Base-by-base conservation (phyloP, 2,113 vertebrate species). In the Galemys pyrenaicus region DNA sequence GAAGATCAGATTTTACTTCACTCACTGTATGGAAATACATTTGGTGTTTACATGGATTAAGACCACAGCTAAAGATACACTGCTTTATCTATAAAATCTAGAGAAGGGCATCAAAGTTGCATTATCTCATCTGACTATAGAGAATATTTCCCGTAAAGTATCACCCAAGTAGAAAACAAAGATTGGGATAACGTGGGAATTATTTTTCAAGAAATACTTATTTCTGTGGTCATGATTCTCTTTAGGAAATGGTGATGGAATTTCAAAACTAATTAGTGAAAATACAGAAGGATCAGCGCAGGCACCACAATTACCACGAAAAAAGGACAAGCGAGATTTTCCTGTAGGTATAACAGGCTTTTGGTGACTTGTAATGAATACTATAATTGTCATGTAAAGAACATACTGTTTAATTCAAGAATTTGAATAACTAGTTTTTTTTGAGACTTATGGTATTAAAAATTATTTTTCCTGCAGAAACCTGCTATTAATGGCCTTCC, bases 401-500 rank as follows among this genome's bases (percentile, higher is more conserved):
- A 7, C 67, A 49, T 87, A 70, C 20, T 82, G 0, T 60, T 83
- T 62, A 77, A 65, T 49, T 62, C 24, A 56, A 6, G 67, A 86
- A 51, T 77, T 11, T 26, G 37, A 92, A 41, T 91, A 92, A 82
- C 60, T 90, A 2, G 49, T 28, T n/a, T 80, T 85, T 68, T 84
- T 68, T 70, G 37, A 26, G 11, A 71, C 84, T 94, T 79, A 81
- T 0, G 58, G 6, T 91, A 82, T 94, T 95, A 10, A 97, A 89
- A 85, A 83, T 54, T 78, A 49, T 94, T 88, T 97, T 96, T 78
- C 73, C 89, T 51, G 81, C 96, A 99, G 99, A 99, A 99, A 98
- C 98, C 99, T 89, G 98, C 98, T 0, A 99, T 99, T 98, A 99
- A 99, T 89, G 99, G 99, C 80, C 98, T 99, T 58, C 99, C 99